Evolutionary conservation across 2,113 vertebrate species (phyloP), one percentile per base, ranked within the genome.

Genomic region (Halichoeres trimaculatus): DNA sequence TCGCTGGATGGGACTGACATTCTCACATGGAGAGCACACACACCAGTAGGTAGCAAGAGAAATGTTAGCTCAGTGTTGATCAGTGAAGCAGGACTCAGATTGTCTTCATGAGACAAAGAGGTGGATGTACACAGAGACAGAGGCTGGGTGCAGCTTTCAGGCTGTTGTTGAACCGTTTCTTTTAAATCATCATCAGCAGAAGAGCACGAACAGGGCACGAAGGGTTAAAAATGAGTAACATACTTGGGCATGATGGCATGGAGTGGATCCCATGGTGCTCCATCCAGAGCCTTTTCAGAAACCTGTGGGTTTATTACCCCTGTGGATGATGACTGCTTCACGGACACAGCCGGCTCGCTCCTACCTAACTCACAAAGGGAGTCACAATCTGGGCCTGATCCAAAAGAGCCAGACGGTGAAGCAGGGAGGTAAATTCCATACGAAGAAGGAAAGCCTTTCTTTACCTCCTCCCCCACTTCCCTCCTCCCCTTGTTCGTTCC

Each of bases 401-500:
- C 80, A 84, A 88, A 67, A 71, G 41, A 84, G 61, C 22, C 75
- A 84, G 78, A 85, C 69, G 24, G 83, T 74, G 70, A 77, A 76
- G 60, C 50, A 64, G 61, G 75, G 70, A 90, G 80, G 72, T 89
- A 84, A 85, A 85, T 85, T 87, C 84, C 84, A 85, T 81, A 87
- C 34, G 69, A 83, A 84, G 80, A 86, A 88, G 84, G 70, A 83
- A 78, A 85, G 68, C 76, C 74, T 80, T 78, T 88, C 68, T 89
- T 87, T 78, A 78, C 74, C 84, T 80, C 62, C 0, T 79, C 50
- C 69, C 51, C 74, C 70, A n/a, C 34, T 8, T 22, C 51, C 63
- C 81, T 75, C 59, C 51, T 65, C 80, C 71, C 76, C 76, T 81
- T 81, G 74, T 71, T 80, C 59, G 61, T 80, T 82, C 52, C 62